These are phyloP conservation scores for Arizona elegans DNA, from an alignment of 2,113 vertebrate genomes.

Conservation along the genomic window DNA sequence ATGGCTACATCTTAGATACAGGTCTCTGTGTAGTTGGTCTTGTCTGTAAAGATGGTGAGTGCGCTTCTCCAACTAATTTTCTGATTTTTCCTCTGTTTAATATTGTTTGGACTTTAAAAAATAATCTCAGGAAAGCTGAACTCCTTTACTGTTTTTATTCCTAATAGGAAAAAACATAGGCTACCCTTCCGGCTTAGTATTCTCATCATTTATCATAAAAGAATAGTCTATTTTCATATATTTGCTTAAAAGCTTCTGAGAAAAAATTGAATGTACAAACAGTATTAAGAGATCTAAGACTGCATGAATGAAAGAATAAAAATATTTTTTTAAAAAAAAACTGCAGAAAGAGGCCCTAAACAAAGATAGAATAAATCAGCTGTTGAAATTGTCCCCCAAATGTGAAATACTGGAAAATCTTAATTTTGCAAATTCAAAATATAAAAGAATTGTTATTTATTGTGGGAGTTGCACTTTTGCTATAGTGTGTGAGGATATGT, in stretches of 20 bases:
- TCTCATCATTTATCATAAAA: slow-evolving; percentile 5
- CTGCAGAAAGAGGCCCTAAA: neutral
- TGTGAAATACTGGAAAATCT: neutral
- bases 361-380: neutral
- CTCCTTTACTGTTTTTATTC: neutral
- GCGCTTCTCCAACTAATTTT: slow-evolving; percentile 11
- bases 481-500: neutral
- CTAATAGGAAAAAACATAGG: neutral
- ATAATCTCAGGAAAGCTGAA: neutral
- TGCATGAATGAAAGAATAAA: neutral
- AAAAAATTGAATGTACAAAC: neutral
- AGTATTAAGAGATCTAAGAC: neutral
- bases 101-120: neutral
- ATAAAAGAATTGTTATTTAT: neutral
- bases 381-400: slow-evolving; percentile 28
- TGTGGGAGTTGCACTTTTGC: neutral
- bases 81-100: neutral
- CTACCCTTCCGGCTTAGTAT: neutral
- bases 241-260: neutral
- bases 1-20: slow-evolving; percentile 88
- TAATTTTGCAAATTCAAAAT: neutral
- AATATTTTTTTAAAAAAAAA: neutral
- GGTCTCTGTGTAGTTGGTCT: slow-evolving; percentile 89
- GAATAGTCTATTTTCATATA: slow-evolving; percentile 5
- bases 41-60: slow-evolving; percentile 99